phyloP scores from a whole-genome alignment of 2,797 vertebrate species.

The Poeciliopsis turneri region DNA sequence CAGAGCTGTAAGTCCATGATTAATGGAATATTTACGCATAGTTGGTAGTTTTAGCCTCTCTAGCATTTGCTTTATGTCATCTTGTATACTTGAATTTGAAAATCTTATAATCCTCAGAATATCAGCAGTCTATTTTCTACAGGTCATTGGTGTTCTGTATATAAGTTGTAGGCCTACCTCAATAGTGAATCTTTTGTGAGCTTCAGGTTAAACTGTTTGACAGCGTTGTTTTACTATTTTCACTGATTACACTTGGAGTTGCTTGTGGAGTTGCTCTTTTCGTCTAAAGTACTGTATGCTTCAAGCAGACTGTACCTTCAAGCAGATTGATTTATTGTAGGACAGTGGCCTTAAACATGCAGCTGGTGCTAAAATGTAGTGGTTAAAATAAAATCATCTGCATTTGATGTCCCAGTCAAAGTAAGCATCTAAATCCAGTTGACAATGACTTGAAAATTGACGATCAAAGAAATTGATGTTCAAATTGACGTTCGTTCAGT shows the following conservation, averaged over 20 bases:
- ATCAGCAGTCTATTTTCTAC: not conserved
- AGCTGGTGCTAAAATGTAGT: not conserved
- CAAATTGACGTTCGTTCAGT: not conserved
- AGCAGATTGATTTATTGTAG: not conserved
- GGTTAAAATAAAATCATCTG: not conserved
- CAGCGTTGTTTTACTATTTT: not conserved
- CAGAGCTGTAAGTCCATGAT: not conserved
- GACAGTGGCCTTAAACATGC: not conserved
- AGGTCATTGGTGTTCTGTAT: not conserved
- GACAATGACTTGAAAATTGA: not conserved
- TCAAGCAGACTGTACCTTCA: not conserved
- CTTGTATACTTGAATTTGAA: not conserved
- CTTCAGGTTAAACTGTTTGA: not conserved
- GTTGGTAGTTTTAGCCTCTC: not conserved
- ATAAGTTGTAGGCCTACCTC: not conserved
- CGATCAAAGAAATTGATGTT: no score
- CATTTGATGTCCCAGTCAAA: not conserved
- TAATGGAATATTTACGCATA: constrained; percentile 1
- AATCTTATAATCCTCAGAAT: not conserved
- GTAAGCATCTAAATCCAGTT: not conserved
- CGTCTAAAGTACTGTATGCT: not conserved
- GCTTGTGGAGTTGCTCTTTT: not conserved
- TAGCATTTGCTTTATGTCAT: not conserved
- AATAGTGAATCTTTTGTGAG: not conserved
- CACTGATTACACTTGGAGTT: not conserved